Evolutionary conservation across 2,888 invertebrate species (phyloP).

Genomic region (Arge pagana): DNA sequence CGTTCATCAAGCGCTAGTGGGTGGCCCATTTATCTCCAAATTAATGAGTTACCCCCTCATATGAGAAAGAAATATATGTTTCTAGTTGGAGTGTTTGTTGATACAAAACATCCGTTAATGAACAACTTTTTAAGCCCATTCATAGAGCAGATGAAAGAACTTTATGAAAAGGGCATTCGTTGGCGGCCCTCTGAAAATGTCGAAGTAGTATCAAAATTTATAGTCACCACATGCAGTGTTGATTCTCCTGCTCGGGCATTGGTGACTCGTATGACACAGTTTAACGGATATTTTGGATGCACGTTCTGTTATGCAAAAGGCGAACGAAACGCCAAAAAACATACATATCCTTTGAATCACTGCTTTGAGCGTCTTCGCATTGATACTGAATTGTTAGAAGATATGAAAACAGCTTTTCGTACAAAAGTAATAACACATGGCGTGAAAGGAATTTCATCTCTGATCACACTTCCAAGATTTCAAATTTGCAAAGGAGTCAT

Average conservation of each 20-base stretch:
- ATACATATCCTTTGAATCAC: not conserved
- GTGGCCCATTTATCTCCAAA: no score
- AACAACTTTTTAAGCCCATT: no score
- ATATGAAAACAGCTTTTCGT: not conserved
- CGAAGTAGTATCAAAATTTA: not conserved
- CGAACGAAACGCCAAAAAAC: not conserved
- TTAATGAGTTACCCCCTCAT: no score
- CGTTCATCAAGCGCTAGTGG: no score
- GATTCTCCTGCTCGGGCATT: not conserved
- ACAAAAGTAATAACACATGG: not conserved
- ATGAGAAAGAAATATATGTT: no score
- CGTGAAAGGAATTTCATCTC: slow-evolving; percentile 2
- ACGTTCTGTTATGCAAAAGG: not conserved
- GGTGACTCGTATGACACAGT: not conserved
- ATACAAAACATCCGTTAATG: no score
- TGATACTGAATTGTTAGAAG: not conserved
- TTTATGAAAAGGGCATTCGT: no score
- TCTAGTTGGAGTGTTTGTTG: no score
- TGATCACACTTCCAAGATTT: slow-evolving; percentile 6
- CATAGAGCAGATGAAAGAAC: no score
- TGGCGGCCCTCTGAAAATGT: not conserved
- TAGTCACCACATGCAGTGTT: not conserved
- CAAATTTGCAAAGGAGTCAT: slow-evolving; percentile 13
- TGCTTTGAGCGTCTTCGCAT: not conserved
- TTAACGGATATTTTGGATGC: not conserved